Percentiles rank a stretch among this genome's conserved stretches.
Evolutionary conservation across 2,113 vertebrate species (phyloP).

Genomic region (Ginglymostoma cirratum): DNA sequence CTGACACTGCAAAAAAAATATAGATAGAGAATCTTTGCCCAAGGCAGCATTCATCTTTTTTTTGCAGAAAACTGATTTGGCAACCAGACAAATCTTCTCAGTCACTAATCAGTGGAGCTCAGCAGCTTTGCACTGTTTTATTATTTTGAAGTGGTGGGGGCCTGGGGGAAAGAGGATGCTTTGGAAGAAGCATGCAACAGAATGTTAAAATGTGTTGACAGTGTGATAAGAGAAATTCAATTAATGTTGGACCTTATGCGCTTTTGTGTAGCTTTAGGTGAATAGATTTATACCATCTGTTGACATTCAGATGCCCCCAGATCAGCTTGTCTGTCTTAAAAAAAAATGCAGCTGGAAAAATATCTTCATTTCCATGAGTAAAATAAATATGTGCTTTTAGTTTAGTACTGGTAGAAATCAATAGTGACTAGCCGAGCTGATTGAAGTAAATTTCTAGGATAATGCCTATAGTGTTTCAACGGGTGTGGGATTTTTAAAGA

Average conservation of each 20-base stretch:
- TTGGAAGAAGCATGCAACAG: neutral
- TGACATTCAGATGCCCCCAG: neutral
- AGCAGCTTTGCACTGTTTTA: neutral
- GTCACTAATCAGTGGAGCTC: neutral
- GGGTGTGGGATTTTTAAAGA: neutral
- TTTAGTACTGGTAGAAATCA: neutral
- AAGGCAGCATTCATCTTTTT: neutral
- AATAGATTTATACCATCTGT: neutral
- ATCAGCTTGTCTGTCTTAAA: neutral
- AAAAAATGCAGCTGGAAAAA: neutral
- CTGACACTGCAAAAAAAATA: neutral
- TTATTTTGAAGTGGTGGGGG: neutral
- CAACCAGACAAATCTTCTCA: neutral
- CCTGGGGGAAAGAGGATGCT: neutral
- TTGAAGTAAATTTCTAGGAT: neutral
- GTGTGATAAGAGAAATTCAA: constrained; percentile 28
- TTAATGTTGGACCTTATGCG: neutral
- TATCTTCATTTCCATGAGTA: neutral
- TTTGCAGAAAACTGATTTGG: neutral
- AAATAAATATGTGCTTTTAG: neutral
- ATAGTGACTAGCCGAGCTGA: neutral
- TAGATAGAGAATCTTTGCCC: neutral
- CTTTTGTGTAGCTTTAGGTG: neutral
- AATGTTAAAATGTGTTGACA: constrained; percentile 19
- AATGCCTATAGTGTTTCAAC: neutral